Conservation (phyloP, 2,888 invertebrate genomes). For the Artemia sinica region DNA sequence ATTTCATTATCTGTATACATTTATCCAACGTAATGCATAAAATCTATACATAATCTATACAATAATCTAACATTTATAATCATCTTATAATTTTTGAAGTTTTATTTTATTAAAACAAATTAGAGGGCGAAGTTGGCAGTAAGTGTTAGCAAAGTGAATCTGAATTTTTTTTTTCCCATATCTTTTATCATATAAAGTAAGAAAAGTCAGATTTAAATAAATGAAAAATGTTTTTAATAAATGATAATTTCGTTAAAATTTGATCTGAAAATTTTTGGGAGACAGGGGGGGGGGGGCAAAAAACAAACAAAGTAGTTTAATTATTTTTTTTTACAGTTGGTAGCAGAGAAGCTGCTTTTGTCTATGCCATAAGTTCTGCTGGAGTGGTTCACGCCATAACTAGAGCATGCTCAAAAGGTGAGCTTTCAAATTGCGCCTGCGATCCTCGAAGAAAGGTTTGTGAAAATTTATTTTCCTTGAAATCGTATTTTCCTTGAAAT, state of each 20-base stretch:
- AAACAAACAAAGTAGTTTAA: not conserved
- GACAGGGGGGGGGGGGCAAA: not conserved
- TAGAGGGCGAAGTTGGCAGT: not conserved
- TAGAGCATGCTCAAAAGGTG: slow-evolving; percentile 70
- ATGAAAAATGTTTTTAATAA: too few species aligned
- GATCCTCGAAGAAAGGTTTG: slow-evolving; percentile 31
- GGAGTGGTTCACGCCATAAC: slow-evolving; percentile 81
- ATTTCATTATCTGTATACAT: too few species aligned
- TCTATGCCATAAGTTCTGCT: slow-evolving; percentile 80
- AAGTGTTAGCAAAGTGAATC: not conserved
- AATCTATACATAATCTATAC: too few species aligned
- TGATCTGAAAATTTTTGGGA: not conserved
- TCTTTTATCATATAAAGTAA: too few species aligned
- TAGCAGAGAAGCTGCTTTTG: slow-evolving; percentile 79
- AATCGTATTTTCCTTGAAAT: too few species aligned
- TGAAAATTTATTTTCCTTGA: too few species aligned
- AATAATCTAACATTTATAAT: not conserved
- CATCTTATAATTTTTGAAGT: not conserved
- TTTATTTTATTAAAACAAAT: not conserved
- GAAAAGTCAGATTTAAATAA: too few species aligned
- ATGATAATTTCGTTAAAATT: too few species aligned
- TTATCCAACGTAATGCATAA: too few species aligned
- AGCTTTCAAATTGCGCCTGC: slow-evolving; percentile 67
- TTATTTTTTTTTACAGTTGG: slow-evolving; percentile 39
- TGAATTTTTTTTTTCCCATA: not conserved